Evolutionary conservation across 2,797 vertebrate species (phyloP).

Genomic region (Eleutherodactylus coqui): DNA sequence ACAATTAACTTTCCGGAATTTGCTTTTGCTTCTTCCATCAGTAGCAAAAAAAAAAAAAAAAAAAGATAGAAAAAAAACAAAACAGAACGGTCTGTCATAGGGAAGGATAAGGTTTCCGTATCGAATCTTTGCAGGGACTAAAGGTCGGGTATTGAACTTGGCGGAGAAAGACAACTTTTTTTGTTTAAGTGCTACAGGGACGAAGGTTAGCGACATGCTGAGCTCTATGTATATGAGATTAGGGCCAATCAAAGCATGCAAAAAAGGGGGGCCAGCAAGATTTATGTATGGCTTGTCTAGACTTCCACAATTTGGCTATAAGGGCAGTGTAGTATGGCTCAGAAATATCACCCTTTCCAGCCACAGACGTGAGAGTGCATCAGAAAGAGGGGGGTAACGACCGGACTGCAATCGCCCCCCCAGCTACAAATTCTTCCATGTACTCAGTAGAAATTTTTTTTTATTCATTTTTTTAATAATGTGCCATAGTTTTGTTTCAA

Average conservation of each 20-base stretch:
- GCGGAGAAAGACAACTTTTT: not conserved
- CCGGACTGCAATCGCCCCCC: not conserved
- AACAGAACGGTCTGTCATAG: slow-evolving; percentile 4
- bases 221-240: slow-evolving; percentile 38
- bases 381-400: not conserved
- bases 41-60: not conserved
- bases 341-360: slow-evolving; percentile 42
- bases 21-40: not conserved
- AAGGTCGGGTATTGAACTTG: not conserved
- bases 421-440: slow-evolving; percentile 26
- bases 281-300: slow-evolving; percentile 59
- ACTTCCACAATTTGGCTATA: slow-evolving; percentile 39
- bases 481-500: slow-evolving; percentile 46
- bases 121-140: slow-evolving; percentile 27
- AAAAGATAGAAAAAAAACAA: too few relatives aligned
- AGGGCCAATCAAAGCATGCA: slow-evolving; percentile 49
- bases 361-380: slow-evolving; percentile 29
- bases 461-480: slow-evolving; percentile 13
- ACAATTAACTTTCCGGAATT: not conserved
- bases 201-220: slow-evolving; percentile 41
- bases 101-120: slow-evolving; percentile 1
- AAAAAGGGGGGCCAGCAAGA: slow-evolving; percentile 38
- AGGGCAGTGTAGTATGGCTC: slow-evolving; percentile 56
- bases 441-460: slow-evolving; percentile 29
- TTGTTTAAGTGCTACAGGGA: slow-evolving; percentile 17